Conservation (phyloP, 1,140 invertebrate genomes). For the Procambarus clarkii region DNA sequence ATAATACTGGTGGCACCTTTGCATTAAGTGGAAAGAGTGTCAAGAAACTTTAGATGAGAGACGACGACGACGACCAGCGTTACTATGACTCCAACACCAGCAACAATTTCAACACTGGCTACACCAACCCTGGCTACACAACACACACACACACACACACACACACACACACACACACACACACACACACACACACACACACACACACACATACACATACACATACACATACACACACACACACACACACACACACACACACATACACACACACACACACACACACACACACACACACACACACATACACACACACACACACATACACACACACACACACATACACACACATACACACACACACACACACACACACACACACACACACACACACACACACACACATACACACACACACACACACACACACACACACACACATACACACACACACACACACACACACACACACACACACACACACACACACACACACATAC, state of each 20-base stretch:
- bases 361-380: slow-evolving; percentile 35
- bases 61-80: no score
- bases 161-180: slow-evolving; percentile 24
- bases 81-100: no score
- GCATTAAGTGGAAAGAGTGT: no score
- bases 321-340: slow-evolving; percentile 29
- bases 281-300: background rate
- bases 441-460: no score
- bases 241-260: slow-evolving; percentile 8
- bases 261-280: slow-evolving; percentile 21
- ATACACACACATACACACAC: slow-evolving; percentile 27
- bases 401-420: no score
- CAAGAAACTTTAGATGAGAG: no score
- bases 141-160: background rate
- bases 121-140: no score
- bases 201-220: slow-evolving; percentile 26
- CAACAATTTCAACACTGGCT: no score
- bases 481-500: no score
- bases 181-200: slow-evolving; percentile 27
- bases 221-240: slow-evolving; percentile 20
- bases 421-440: no score
- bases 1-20: no score
- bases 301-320: slow-evolving; percentile 3
- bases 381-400: slow-evolving; percentile 35
- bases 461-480: no score